A percentile compares a stretch with the other conserved stretches of the same genome.
Conservation (phyloP, 2,797 vertebrate species). For the Poeciliopsis presidionis region DNA sequence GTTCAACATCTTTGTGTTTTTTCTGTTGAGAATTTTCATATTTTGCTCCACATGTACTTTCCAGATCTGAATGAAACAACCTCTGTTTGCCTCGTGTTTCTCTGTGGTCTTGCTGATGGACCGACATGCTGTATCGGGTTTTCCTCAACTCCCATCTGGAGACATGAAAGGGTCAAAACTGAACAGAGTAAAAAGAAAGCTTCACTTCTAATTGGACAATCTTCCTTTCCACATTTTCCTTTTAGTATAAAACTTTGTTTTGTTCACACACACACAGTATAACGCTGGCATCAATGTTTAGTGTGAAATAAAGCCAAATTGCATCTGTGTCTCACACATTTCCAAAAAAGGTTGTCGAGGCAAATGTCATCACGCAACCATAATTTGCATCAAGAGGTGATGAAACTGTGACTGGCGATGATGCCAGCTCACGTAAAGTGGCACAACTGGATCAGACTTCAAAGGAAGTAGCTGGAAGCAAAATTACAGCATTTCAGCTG, state of each 20-base stretch:
- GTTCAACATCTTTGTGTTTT: background rate
- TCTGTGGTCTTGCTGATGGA: background rate
- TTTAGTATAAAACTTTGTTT: background rate
- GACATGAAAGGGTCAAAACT: background rate
- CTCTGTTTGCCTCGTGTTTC: background rate
- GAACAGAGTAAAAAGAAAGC: background rate
- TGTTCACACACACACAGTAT: background rate
- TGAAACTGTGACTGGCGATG: constrained; percentile 48
- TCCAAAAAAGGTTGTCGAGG: constrained; percentile 25
- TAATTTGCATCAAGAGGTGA: constrained; percentile 49
- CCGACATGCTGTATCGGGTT: background rate
- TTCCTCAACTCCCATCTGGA: background rate
- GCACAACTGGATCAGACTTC: constrained; percentile 25
- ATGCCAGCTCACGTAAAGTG: constrained; percentile 47
- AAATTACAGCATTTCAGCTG: background rate
- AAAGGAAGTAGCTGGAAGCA: constrained; percentile 3
- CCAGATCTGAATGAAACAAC: too few relatives aligned
- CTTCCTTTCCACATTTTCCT: background rate
- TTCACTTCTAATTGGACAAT: background rate
- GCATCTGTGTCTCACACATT: constrained; percentile 15
- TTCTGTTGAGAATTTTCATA: too few relatives aligned
- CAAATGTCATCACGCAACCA: constrained; percentile 42
- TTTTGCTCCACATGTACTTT: too few relatives aligned
- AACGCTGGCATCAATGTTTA: background rate
- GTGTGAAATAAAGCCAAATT: background rate